phyloP scores from a whole-genome alignment of 1,140 invertebrate genomes.

The Eurosta solidaginis region DNA sequence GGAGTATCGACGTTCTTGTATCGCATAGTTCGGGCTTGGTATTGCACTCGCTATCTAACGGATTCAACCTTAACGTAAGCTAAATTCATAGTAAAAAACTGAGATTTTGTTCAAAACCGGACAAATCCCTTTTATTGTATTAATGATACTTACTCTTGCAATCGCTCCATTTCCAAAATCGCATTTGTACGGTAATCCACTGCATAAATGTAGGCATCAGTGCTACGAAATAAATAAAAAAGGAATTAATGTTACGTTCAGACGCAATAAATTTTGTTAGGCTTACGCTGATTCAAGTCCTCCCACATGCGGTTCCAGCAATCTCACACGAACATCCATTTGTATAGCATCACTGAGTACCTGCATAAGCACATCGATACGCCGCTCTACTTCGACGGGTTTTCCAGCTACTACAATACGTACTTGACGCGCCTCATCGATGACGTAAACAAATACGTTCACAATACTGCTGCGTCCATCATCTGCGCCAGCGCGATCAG shows the following conservation, averaged over 20 bases:
- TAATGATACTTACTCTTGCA: constrained; percentile 73
- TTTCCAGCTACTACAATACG: constrained; percentile 76
- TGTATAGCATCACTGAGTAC: constrained; percentile 74
- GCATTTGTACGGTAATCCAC: constrained; percentile 79
- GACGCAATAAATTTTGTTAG: background rate
- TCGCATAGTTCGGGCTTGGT: too few relatives aligned
- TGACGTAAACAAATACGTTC: constrained; percentile 82
- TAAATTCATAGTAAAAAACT: too few relatives aligned
- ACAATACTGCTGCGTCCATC: constrained; percentile 79
- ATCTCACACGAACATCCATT: constrained; percentile 75
- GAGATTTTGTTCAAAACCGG: too few relatives aligned
- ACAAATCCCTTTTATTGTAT: too few relatives aligned
- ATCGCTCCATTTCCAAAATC: constrained; percentile 77
- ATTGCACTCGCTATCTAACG: too few relatives aligned
- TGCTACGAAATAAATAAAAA: constrained; percentile 64
- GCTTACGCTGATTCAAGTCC: constrained; percentile 70
- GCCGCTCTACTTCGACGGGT: constrained; percentile 74
- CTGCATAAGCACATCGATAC: constrained; percentile 72
- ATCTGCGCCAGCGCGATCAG: constrained; percentile 75
- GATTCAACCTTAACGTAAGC: too few relatives aligned
- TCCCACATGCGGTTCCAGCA: constrained; percentile 74
- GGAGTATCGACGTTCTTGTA: too few relatives aligned
- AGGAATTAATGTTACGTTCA: background rate
- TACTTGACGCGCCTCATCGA: constrained; percentile 80
- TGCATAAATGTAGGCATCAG: constrained; percentile 82